phyloP scores from a whole-genome alignment of 2,113 vertebrate species.

The Damaliscus lunatus region DNA sequence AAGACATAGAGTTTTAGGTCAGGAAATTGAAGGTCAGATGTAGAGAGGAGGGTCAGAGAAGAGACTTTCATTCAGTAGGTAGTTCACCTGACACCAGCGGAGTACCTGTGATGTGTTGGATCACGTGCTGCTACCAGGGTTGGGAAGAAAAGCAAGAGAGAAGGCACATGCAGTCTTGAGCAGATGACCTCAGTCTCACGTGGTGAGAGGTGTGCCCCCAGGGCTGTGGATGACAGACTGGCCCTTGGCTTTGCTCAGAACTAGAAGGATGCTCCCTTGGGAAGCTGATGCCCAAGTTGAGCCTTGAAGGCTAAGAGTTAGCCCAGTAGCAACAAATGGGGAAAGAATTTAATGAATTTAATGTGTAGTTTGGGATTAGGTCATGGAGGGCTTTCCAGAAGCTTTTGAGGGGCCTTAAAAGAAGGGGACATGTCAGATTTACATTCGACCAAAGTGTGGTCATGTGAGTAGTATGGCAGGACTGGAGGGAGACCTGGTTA shows the following conservation, averaged over 20 bases:
- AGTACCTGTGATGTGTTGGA: neutral
- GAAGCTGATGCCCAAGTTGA: neutral
- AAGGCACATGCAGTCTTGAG: neutral
- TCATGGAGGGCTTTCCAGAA: neutral
- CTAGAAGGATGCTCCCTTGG: neutral
- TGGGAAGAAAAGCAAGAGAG: neutral
- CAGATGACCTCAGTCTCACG: neutral
- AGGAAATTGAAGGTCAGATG: neutral
- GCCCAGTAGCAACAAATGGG: neutral
- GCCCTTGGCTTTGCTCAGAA: neutral
- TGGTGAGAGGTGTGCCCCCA: neutral
- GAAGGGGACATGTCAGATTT: neutral
- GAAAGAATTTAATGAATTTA: neutral
- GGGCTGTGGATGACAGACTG: neutral
- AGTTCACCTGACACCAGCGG: neutral
- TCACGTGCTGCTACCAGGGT: neutral
- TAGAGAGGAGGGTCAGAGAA: neutral
- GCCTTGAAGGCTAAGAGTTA: neutral
- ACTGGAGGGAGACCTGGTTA: neutral
- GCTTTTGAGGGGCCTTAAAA: neutral
- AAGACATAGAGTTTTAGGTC: too few relatives aligned
- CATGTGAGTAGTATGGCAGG: too few relatives aligned
- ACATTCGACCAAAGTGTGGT: rapidly evolving
- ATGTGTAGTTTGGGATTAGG: neutral
- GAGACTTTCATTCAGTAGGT: neutral